Conservation (phyloP, 2,113 vertebrate species). For the Nycticebus coucang region DNA sequence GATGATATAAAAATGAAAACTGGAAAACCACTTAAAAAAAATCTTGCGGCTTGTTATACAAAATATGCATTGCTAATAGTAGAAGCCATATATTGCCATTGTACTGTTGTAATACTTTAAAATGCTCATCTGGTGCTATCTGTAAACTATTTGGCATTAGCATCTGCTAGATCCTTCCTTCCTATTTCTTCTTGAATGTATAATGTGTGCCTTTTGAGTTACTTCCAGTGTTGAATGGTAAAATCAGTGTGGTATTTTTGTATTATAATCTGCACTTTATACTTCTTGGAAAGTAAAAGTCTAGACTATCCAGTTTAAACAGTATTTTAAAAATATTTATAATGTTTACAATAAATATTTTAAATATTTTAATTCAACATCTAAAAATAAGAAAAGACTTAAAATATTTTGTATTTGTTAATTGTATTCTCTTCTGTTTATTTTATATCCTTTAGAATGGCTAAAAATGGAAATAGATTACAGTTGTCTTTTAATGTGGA, state of each 20-base stretch:
- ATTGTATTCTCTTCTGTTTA: slow-evolving; percentile 68
- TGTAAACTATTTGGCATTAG: slow-evolving; percentile 77
- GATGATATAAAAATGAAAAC: slow-evolving; percentile 72
- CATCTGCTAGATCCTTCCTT: slow-evolving; percentile 75
- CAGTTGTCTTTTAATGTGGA: slow-evolving; percentile 66
- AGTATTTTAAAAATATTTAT: slow-evolving; percentile 78
- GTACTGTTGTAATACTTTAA: slow-evolving; percentile 78
- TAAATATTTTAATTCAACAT: slow-evolving; percentile 82
- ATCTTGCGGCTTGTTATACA: slow-evolving; percentile 65
- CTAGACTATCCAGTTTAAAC: slow-evolving; percentile 77
- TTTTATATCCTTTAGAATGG: slow-evolving; percentile 74
- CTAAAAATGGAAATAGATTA: slow-evolving; percentile 66
- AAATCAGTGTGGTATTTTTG: slow-evolving; percentile 90
- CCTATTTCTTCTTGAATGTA: slow-evolving; percentile 85
- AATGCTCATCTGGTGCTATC: slow-evolving; percentile 81
- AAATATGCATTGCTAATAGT: slow-evolving; percentile 70
- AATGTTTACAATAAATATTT: slow-evolving; percentile 84
- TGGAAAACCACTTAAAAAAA: slow-evolving; percentile 39
- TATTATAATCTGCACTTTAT: slow-evolving; percentile 92
- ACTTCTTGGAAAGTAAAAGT: slow-evolving; percentile 83
- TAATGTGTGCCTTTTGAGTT: slow-evolving; percentile 91
- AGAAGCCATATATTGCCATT: slow-evolving; percentile 84
- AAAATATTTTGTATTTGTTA: slow-evolving; percentile 84
- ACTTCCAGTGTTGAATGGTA: slow-evolving; percentile 86
- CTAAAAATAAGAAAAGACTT: slow-evolving; percentile 75